Conservation (phyloP, 1,140 invertebrate species). For the Meloidogyne exigua region DNA sequence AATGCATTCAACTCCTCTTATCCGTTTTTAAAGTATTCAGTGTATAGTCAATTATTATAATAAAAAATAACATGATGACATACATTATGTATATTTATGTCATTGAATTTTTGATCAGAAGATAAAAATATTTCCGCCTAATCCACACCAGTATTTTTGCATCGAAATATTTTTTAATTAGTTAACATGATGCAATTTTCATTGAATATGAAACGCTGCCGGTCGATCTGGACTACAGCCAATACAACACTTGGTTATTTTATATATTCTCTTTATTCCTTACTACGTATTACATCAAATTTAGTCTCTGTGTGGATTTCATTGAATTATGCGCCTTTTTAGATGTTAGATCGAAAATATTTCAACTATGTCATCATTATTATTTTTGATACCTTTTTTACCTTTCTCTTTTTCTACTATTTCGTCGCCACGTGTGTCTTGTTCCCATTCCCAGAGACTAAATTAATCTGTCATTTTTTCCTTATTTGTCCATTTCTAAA, state of each 20-base stretch:
- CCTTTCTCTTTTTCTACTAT: background rate
- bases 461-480: background rate
- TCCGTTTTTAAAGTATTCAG: background rate
- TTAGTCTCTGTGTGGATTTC: background rate
- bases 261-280: background rate
- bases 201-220: background rate
- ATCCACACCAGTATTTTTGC: background rate
- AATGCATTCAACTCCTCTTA: background rate
- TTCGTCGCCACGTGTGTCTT: conserved; percentile 29
- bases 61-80: background rate
- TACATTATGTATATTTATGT: background rate
- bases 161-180: background rate
- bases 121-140: background rate
- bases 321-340: background rate
- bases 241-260: background rate
- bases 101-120: background rate
- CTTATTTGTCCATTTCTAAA: conserved; percentile 2
- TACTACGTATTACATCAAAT: conserved; percentile 18
- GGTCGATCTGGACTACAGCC: background rate
- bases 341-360: background rate
- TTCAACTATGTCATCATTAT: conserved; percentile 24
- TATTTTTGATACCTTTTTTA: background rate
- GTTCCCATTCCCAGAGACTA: conserved; percentile 18
- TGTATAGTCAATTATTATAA: background rate
- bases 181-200: conserved; percentile 30